These are phyloP conservation scores for Ptychochromis oligacanthus DNA, from an alignment of 2,113 vertebrate species.

Conservation along the genomic window DNA sequence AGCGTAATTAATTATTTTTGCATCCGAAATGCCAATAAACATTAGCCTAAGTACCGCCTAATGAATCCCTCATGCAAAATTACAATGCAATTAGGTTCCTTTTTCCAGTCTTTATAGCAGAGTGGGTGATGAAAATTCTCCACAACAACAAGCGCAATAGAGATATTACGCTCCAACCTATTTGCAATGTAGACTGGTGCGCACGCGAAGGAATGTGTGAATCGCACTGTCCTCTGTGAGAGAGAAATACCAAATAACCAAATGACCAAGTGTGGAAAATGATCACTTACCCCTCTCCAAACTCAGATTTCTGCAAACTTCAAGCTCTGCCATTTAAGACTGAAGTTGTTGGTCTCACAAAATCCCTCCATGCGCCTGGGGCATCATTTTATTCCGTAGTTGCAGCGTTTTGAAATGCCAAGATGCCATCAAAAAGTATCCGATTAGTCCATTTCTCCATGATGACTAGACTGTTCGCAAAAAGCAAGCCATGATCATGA, in stretches of 20 bases:
- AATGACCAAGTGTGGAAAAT: not conserved
- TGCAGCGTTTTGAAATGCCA: conserved; percentile 15
- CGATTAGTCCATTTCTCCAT: conserved; percentile 24
- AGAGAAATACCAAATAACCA: not conserved
- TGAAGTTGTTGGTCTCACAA: conserved; percentile 54
- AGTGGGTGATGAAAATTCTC: conserved; percentile 12
- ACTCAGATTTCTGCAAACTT: conserved; percentile 93
- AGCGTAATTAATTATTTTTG: not conserved
- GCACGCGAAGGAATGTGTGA: conserved; percentile 18
- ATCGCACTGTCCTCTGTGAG: not conserved
- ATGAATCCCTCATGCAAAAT: not conserved
- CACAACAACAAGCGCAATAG: conserved; percentile 31
- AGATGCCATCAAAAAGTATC: conserved; percentile 31
- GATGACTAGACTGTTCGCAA: not conserved
- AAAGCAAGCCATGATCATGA: conserved; percentile 23
- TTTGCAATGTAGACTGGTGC: not conserved
- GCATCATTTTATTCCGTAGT: conserved; percentile 37
- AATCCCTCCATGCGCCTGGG: conserved; percentile 62
- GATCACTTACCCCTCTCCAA: conserved; percentile 88
- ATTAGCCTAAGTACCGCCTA: not conserved
- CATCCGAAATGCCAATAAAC: not conserved
- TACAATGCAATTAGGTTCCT: conserved; percentile 4
- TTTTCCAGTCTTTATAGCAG: conserved; percentile 1
- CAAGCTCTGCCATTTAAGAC: conserved; percentile 93
- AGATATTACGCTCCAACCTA: conserved; percentile 22